Evolutionary conservation across 2,113 vertebrate species (phyloP), one percentile per base, ranked within the genome.

Genomic region (human): DNA sequence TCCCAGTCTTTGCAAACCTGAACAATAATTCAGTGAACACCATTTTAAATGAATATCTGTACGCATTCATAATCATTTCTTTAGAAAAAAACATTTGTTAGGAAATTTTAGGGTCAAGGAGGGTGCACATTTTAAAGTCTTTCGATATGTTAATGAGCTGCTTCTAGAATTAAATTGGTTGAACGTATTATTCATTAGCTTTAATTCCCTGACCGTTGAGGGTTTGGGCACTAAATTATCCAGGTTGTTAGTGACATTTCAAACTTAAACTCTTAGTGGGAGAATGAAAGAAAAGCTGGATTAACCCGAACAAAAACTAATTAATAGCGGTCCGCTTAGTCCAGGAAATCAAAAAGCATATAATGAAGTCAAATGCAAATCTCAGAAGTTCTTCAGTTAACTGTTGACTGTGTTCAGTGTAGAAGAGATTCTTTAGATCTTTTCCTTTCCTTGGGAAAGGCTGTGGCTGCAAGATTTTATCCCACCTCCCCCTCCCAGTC

Each of bases 131-230:
- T 95, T 96, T 57, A 25, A 93, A 93, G 85, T 86, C 96, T 94
- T 97, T 97, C 97, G 98, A 97, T 97, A 98, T 97, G 97, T 57
- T 98, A 97, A 98, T 97, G 86, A 96, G 84, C 32, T 18, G 59
- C 81, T 93, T 84, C 84, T 38, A 92, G 88, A 88, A 94, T 66
- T 89, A 92, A 96, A 95, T 73, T 91, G 78, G 64, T 48, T 89
- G 95, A 82, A n/a, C 89, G 27, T 88, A 98, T 96, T 96, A 96
- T 98, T 98, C 94, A 92, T 97, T 92, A 81, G 94, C 86, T 97
- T 80, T 90, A 94, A 96, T 95, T 94, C 93, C 81, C 76, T 45
- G 76, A 75, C 92, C 12, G 0, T 45, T 22, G 92, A 96, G 66
- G 84, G 72, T 70, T 95, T 92, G 80, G 76, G 68, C 73, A 68